Evolutionary conservation across 2,888 invertebrate genomes (phyloP).

Genomic region (Lepidonotus clava): DNA sequence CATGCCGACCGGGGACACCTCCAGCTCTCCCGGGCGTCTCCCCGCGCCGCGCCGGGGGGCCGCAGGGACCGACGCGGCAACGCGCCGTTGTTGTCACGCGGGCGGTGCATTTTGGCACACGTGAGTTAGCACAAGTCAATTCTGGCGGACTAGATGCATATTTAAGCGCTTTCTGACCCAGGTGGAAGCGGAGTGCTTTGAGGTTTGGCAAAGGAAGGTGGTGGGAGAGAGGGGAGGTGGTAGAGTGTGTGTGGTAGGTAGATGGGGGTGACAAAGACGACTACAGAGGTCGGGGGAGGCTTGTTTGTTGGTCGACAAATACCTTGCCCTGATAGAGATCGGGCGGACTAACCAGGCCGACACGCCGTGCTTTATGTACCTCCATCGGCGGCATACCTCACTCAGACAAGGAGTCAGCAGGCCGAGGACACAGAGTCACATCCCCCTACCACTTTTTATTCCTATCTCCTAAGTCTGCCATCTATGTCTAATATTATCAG

Average conservation of each 20-base stretch:
- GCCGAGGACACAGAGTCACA: not conserved
- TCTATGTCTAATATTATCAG: too few species aligned
- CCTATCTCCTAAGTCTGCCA: too few species aligned
- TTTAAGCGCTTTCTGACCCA: constrained; percentile 49
- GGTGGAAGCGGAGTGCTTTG: not conserved
- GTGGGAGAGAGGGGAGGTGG: not conserved
- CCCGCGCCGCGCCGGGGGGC: too few species aligned
- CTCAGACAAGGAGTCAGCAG: not conserved
- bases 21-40: too few species aligned
- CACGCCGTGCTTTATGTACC: not conserved
- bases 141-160: constrained; percentile 12
- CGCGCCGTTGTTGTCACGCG: constrained; percentile 20
- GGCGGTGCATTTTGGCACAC: constrained; percentile 30
- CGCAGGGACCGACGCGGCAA: too few species aligned
- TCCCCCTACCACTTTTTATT: too few species aligned
- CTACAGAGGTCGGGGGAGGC: too few species aligned
- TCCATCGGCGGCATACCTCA: constrained; percentile 5
- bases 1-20: too few species aligned
- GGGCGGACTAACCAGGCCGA: not conserved
- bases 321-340: constrained; percentile 43
- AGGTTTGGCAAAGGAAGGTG: not conserved
- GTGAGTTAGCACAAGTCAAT: constrained; percentile 40
- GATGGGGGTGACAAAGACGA: not conserved
- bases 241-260: not conserved
- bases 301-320: constrained; percentile 34